Evolutionary conservation across 2,113 vertebrate genomes (phyloP), one percentile per base, ranked within the genome.

Genomic region (Melanostigma gelatinosum): DNA sequence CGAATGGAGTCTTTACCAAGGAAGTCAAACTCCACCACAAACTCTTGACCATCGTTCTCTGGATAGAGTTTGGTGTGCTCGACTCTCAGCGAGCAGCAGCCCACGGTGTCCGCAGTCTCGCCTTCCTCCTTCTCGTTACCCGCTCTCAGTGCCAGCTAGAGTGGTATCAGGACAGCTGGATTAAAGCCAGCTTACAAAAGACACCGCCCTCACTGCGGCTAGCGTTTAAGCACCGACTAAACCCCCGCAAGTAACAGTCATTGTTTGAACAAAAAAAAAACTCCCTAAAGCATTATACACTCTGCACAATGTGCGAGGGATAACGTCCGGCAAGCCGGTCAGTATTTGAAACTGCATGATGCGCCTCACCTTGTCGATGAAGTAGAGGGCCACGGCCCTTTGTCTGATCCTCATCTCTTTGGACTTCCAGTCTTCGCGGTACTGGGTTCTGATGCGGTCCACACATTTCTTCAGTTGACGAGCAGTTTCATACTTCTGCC

Each of bases 51-150:
- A 10, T 99, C 98, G 42, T 96, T 87, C 80, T 99, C 98, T 10
- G 96, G 96, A 69, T 97, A 95, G 62, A 99, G 95, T 76, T 95
- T 97, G 89, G 98, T 97, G 85, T 99, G 98, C 75, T 99, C 98
- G 52, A 99, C 97, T 80, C 97, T 93, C 40, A 99, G 95, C 0
- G 98, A 99, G 93, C 98, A 99, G 94, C 98, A 99, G 85, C 98
- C 98, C 69, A 99, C 98, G 0, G 98, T 99, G 93, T 99, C 98
- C 0, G 98, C 98, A 0, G 98, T 98, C 92, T 99, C 98, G 5
- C 98, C 97, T 94, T 99, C 98, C 84, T 99, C 98, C 88, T 99
- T 99, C 91, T 99, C 98, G 68, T 99, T 99, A 70, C 98, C 98
- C 80, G 98, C 98, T 96, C 98, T 97, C 91, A 99, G 90, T 82